These are phyloP conservation scores for Ischnura elegans DNA, from an alignment of 2,888 invertebrate genomes.

Conservation along the genomic window DNA sequence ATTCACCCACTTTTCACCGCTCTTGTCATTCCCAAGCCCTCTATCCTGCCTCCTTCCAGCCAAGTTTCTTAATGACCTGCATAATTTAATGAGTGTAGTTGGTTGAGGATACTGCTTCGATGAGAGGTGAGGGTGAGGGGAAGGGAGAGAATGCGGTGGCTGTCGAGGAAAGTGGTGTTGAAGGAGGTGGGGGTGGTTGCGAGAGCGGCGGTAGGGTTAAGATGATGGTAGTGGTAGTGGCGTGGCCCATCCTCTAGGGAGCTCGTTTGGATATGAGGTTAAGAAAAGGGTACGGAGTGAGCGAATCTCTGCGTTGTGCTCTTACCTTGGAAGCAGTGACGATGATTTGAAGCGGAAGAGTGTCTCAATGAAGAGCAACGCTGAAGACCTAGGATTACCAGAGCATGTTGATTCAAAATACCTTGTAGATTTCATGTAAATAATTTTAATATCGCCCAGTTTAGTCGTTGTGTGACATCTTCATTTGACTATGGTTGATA, in stretches of 20 bases:
- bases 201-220: background rate
- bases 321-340: background rate
- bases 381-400: too few species aligned
- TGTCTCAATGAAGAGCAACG: background rate
- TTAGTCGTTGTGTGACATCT: too few species aligned
- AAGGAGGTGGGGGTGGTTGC: background rate
- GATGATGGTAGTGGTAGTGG: background rate
- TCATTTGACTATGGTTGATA: too few species aligned
- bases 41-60: background rate
- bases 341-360: background rate
- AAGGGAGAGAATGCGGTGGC: background rate
- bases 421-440: too few species aligned
- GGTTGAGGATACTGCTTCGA: constrained; percentile 31
- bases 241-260: background rate
- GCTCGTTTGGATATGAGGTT: constrained; percentile 47
- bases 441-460: too few species aligned
- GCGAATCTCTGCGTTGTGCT: background rate
- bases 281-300: background rate
- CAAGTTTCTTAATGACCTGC: constrained; percentile 47
- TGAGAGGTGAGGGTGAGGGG: background rate
- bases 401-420: too few species aligned
- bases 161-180: background rate
- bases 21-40: background rate
- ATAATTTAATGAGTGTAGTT: constrained; percentile 47
- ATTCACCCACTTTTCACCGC: constrained; percentile 1